Base-by-base conservation (phyloP, 2,797 vertebrate species). In the Paedocypris micromegethes region DNA sequence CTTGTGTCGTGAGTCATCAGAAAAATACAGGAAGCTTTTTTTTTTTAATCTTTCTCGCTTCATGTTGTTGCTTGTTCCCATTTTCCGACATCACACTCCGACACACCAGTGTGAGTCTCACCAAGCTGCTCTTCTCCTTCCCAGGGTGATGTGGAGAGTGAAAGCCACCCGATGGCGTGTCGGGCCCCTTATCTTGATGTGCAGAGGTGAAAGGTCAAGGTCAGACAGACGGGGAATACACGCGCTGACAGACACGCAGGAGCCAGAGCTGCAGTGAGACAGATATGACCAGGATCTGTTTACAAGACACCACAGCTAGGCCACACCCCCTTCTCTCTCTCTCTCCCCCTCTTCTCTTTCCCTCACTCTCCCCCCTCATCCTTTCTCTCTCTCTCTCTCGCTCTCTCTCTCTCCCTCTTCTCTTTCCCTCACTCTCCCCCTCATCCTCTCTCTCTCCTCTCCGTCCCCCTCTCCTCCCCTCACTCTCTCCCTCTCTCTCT, bases 11-110 rank as follows among this genome's bases (percentile, higher is more conserved):
- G 77, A 79, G 69, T 80, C 72, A 58, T 75, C 75, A 45, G 51
- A 77, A 66, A 81, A 64, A 80, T 64, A 70, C 75, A 78, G 75
- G 77, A 80, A 78, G 72, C 72, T 63, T 54, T 74, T 23, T 23
- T 23, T 23, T 23, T 23, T 23, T 23, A 23, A 23, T 23, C 23
- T 23, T 23, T 23, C 40, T 62, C 48, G 68, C 68, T 64, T 64
- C 54, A 64, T 8, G 2, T 48, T 2, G 6, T 41, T 43, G 61
- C 40, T 50, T 58, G 44, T 70, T 73, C 49, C 64, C 7, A 64
- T 23, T 46, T 39, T 9, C 23, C 23, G 23, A 23, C 23, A 23
- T 23, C 23, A 23, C 23, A 23, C 23, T 23, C 23, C 23, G 23
- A 23, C 23, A 23, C 23, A 23, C 23, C 23, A 23, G 23, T 23